Base-by-base conservation (phyloP, 1,140 invertebrate genomes). In the Onthophagus taurus region DNA sequence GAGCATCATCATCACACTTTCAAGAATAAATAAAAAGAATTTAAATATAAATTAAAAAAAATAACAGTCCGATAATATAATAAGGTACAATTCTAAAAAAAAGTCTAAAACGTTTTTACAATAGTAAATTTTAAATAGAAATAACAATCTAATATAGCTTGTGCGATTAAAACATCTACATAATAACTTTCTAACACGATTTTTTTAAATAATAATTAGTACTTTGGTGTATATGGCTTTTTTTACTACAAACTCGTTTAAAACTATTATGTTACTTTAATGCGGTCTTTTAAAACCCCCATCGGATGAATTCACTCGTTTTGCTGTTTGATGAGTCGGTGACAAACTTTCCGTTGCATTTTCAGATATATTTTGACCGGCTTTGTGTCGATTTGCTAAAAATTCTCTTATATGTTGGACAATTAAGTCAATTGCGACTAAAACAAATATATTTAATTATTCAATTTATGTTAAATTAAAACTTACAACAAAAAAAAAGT, bases 371-470 rank as follows among this genome's bases (percentile, higher is more conserved):
- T 20, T 23, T 21, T 12, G 18, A 2, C 24, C 35, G n/a, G 30
- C 14, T 33, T 31, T 33, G 19, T 55, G 63, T 4, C 76, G 70
- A 52, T 77, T 77, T 53, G 70, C 77, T 47, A 83, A 61, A 52
- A 82, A 77, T 67, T 94, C 90, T 59, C 83, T 75, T 57, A 95
- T 93, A 64, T 93, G 89, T 65, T 95, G 89, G 4, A 95, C 90
- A 57, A 96, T 93, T 55, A 95, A 70, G 58, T 91, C 88, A 60
- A 94, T 93, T 33, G 91, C 91, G 61, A 95, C 91, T 90, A 75
- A 33, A 76, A 75, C 49, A 58, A 58, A 57, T 45, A 48, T 14
- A n/a, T n/a, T n/a, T n/a, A n/a, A n/a, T n/a, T n/a, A n/a, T n/a
- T n/a, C n/a, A n/a, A n/a, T n/a, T n/a, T n/a, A n/a, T n/a, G n/a